Base-by-base conservation (phyloP, 1,140 invertebrate species). In the Neodiprion virginianus region DNA sequence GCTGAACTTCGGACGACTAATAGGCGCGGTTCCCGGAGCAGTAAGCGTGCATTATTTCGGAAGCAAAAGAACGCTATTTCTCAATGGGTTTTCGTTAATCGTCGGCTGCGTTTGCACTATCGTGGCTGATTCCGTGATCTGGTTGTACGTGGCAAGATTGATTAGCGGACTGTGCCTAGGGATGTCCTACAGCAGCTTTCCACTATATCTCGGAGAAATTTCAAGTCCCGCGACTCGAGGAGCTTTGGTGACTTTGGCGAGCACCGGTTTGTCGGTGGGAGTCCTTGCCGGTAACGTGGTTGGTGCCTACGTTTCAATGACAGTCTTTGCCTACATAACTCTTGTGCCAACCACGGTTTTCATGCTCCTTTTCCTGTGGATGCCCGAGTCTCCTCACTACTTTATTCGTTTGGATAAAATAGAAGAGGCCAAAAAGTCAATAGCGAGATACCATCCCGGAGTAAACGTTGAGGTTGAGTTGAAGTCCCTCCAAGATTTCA, bases 361-460 rank as follows among this genome's bases (percentile, higher is more conserved):
- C 72, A 83, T 93, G 0, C 76, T 92, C 0, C 89, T 91, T 0
- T 93, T 95, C 78, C 86, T 89, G 49, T 91, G 91, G 73, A 89
- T 95, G 82, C 94, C 95, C 0, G 94, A 96, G 82, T 92, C 93
- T 50, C 93, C 95, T 1, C 91, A 94, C 81, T 93, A 91, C 82
- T 85, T 90, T 75, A 79, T 94, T 8, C 89, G 90, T 75, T 89
- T 89, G 11, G 89, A 91, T 1, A 79, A 89, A 11, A 82, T 87
- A 1, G 86, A 91, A 10, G 89, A 91, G 75, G 94, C 94, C 0
- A 87, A 89, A 49, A 82, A 87, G 69, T 90, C 92, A 1, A 82
- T 95, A 23, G 86, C 88, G 65, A 90, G 88, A 79, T 89, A 94
- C 0, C 85, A 93, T 53, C 91, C 92, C 0, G 83, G 83, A 71